Conservation (phyloP, 2,113 vertebrate species). For the Lethenteron camtschaticum region DNA sequence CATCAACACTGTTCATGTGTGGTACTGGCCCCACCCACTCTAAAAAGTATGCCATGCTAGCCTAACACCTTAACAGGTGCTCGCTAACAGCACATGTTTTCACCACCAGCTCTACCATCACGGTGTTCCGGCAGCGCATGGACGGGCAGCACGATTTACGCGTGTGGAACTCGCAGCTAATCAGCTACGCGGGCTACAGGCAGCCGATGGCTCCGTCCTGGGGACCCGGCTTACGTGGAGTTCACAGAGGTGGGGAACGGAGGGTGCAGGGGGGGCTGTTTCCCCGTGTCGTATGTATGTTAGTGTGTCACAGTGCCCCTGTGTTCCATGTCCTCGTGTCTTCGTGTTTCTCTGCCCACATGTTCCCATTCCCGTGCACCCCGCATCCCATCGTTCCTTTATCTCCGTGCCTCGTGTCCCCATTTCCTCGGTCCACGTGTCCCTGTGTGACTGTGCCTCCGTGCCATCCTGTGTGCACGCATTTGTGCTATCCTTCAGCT, state of each 20-base stretch:
- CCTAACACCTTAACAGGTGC: too few relatives aligned
- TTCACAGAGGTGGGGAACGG: slow-evolving; percentile 52
- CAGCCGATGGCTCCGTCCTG: slow-evolving; percentile 42
- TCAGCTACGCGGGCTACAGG: slow-evolving; percentile 87
- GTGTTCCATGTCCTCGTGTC: not conserved
- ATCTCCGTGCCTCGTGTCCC: too few relatives aligned
- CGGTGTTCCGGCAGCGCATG: slow-evolving; percentile 73
- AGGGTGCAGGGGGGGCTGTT: not conserved
- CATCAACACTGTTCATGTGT: too few relatives aligned
- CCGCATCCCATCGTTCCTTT: too few relatives aligned
- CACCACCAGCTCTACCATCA: slow-evolving; percentile 50
- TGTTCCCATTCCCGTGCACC: too few relatives aligned
- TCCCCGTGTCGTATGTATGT: not conserved
- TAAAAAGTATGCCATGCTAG: too few relatives aligned
- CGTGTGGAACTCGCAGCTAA: slow-evolving; percentile 87
- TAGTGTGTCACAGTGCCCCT: not conserved
- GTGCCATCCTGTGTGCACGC: too few relatives aligned
- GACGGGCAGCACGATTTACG: slow-evolving; percentile 70
- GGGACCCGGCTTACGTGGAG: slow-evolving; percentile 67
- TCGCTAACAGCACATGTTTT: not conserved
- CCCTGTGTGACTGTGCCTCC: too few relatives aligned
- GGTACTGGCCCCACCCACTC: too few relatives aligned
- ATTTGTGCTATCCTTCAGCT: slow-evolving; percentile 27
- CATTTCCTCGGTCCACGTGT: too few relatives aligned
- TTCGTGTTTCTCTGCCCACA: too few relatives aligned